Base-by-base conservation (phyloP, 2,888 invertebrate species). In the Lycaena phlaeas region DNA sequence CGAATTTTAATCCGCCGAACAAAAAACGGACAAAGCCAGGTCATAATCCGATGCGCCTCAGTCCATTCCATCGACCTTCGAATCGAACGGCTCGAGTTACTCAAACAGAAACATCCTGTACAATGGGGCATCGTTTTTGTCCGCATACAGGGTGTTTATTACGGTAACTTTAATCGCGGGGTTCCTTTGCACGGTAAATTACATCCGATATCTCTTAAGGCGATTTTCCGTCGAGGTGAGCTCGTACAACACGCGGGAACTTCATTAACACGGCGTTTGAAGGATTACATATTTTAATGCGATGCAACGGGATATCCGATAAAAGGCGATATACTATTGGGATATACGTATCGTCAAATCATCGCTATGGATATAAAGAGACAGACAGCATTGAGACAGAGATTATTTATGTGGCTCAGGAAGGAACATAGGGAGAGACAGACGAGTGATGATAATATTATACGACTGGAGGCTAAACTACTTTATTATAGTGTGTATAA, bases 61-160 rank as follows among this genome's bases (percentile, higher is more conserved):
- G 43, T 49, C 40, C 49, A 42, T 46, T 44, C 41, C 49, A 57
- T 52, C 51, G 46, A 47, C 29, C 42, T 43, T 40, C 36, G 53
- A 56, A 46, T 49, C 46, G 47, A 42, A 45, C 39, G 56, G 44
- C 51, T 56, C 48, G 45, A 47, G 52, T 55, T 56, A 53, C 53
- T 53, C 50, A 51, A 51, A 56, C 52, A 51, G 56, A 55, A 53
- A 45, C 45, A 45, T 43, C 27, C 30, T 14, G 4, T 27, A 25
- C 38, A 45, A 38, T 38, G 36, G 14, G 14, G 5, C 14, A n/a
- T 31, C 34, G 40, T 43, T 43, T 38, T 28, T 29, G 10, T 25
- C 14, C 25, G 29, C 14, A 36, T 25, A 37, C 22, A 39, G 44
- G 40, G 38, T 44, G 38, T 42, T 41, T 22, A 14, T 29, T 28